These are phyloP conservation scores for Erythrocercus mccallii DNA, from an alignment of 2,113 vertebrate genomes.

Conservation along the genomic window DNA sequence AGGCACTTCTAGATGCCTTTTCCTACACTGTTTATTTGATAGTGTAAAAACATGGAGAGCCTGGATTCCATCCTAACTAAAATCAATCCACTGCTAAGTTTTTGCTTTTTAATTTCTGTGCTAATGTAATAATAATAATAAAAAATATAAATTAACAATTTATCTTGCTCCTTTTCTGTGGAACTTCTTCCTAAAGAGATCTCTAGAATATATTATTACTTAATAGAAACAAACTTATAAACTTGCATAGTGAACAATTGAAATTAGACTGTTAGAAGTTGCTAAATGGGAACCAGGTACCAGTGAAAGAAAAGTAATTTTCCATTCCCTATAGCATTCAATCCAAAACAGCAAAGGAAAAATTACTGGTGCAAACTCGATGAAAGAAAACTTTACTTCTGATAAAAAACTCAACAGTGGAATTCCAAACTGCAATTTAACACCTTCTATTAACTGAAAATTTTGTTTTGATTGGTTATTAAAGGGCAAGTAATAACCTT, in stretches of 20 bases:
- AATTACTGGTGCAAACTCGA: neutral
- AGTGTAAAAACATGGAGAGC: neutral
- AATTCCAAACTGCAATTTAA: neutral
- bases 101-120: neutral
- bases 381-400: neutral
- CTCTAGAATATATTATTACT: neutral
- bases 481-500: neutral
- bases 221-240: neutral
- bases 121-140: neutral
- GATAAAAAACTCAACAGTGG: neutral
- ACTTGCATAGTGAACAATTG: neutral
- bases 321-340: neutral
- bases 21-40: neutral
- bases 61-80: neutral
- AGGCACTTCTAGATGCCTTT: neutral
- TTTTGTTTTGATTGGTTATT: neutral
- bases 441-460: neutral
- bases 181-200: neutral
- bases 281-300: neutral
- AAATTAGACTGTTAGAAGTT: neutral
- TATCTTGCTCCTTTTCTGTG: neutral
- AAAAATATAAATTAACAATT: neutral
- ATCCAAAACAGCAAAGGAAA: neutral
- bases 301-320: neutral
- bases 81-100: neutral